Base-by-base conservation (phyloP, 2,888 invertebrate genomes). In the Psylliodes chrysocephalus region DNA sequence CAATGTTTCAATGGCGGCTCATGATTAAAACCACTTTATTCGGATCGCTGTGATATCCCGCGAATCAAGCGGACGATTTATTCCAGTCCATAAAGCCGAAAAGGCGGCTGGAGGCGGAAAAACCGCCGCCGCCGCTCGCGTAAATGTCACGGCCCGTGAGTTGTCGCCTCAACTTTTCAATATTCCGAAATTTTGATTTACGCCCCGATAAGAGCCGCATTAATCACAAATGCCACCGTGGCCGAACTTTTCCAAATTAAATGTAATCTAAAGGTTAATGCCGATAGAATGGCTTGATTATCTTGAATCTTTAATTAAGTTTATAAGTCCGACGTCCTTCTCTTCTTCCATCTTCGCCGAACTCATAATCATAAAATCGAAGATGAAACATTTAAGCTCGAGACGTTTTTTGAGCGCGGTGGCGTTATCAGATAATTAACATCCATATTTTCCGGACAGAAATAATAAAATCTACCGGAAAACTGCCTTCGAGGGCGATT, bases 291-390 rank as follows among this genome's bases (percentile, higher is more conserved):
- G 53, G 38, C 53, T 46, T 28, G 53, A 63, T 63, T 59, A 63
- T 63, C 63, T 63, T 46, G 59, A 59, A 63, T 63, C 57, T 59
- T 63, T 63, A 63, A 63, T 63, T 59, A 63, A 59, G 49, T 53
- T 15, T 17, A 53, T 59, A 63, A 59, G 49, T 53, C 19, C 22
- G 47, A 46, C n/a, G 47, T 57, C 57, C 25, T 57, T 53, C 33
- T 44, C 46, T 53, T 30, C 46, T 38, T 57, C 57, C 25, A 53
- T 53, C 33, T 44, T 38, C 46, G 35, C 46, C 59, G 49, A 47
- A 57, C 38, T 59, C 54, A 54, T 59, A 54, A 54, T 63, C 59
- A 63, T 59, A 63, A 63, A 57, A 59, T 59, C 53, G 63, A 55
- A 63, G 55, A 63, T 63, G 59, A 63, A 54, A 54, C 54, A 61